phyloP scores from a whole-genome alignment of 2,113 vertebrate species.

The Forbesichthys papilliferus region DNA sequence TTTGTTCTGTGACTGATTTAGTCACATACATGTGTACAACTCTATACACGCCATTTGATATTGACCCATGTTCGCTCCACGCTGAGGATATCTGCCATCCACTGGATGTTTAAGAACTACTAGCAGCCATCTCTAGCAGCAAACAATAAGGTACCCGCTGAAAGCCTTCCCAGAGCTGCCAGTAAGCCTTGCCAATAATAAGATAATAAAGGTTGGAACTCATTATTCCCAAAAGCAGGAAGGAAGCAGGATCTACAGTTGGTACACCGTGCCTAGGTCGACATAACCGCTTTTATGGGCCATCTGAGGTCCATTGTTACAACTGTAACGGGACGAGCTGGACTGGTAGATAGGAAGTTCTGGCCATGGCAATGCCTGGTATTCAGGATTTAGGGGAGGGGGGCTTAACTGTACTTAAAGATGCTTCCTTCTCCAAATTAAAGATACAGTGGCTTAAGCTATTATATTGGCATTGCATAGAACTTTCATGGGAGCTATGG shows the following conservation, averaged over 20 bases:
- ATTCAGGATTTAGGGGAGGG: constrained; percentile 39
- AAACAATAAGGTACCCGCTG: constrained; percentile 53
- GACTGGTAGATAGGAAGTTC: constrained; percentile 58
- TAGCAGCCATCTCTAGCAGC: constrained; percentile 34
- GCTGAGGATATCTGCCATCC: constrained; percentile 33
- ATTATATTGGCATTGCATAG: constrained; percentile 28
- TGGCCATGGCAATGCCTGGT: constrained; percentile 36
- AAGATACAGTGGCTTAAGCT: not conserved
- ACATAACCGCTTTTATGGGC: constrained; percentile 58
- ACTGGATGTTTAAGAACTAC: constrained; percentile 39
- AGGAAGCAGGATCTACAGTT: constrained; percentile 70
- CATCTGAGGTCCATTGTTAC: constrained; percentile 71
- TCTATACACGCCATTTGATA: constrained; percentile 21
- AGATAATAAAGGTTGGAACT: constrained; percentile 66
- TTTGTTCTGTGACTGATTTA: constrained; percentile 27
- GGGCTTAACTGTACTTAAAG: constrained; percentile 37
- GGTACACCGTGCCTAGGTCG: constrained; percentile 61
- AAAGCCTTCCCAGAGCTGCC: constrained; percentile 67
- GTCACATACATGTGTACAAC: not conserved
- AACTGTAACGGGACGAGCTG: constrained; percentile 56
- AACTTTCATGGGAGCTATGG: constrained; percentile 38
- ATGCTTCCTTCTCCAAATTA: constrained; percentile 46
- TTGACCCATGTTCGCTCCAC: constrained; percentile 14
- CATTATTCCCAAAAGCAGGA: constrained; percentile 66
- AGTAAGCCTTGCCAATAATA: constrained; percentile 63